Conservation (phyloP, 2,797 vertebrate species). For the Poliocrania exsul region DNA sequence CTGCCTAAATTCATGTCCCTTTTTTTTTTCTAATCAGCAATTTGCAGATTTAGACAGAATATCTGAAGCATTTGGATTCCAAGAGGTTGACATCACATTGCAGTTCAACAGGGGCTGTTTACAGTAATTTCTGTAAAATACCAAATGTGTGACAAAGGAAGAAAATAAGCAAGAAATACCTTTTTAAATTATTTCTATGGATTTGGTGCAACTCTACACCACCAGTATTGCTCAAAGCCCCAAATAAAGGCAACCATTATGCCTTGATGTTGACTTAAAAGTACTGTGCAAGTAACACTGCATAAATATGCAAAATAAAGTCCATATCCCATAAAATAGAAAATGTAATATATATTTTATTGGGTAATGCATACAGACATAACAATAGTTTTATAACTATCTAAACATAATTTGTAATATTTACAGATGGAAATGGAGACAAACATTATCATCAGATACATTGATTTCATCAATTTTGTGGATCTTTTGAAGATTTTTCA, state of each 20-base stretch:
- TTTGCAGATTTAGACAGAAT: background rate
- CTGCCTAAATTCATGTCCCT: background rate
- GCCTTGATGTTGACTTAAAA: background rate
- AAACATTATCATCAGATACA: conserved; percentile 30
- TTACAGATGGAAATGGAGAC: conserved; percentile 26
- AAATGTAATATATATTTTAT: background rate
- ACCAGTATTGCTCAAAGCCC: background rate
- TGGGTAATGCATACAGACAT: background rate
- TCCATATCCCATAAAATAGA: background rate
- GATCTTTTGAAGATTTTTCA: conserved; percentile 72
- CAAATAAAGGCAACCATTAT: background rate
- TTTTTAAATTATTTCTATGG: background rate
- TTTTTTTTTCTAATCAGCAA: background rate
- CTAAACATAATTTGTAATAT: background rate
- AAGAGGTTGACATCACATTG: background rate
- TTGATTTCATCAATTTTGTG: conserved; percentile 67
- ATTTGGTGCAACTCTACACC: background rate
- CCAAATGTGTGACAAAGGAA: background rate
- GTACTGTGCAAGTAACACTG: background rate
- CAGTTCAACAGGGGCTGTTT: background rate
- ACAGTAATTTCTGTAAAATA: background rate
- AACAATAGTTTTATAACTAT: background rate
- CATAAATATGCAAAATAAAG: background rate
- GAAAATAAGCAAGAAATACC: background rate
- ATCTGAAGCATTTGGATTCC: background rate